Percentiles rank a stretch among this genome's conserved stretches.
These are phyloP conservation scores for Nysson spinosus DNA, from an alignment of 2,888 invertebrate species.

Conservation along the genomic window DNA sequence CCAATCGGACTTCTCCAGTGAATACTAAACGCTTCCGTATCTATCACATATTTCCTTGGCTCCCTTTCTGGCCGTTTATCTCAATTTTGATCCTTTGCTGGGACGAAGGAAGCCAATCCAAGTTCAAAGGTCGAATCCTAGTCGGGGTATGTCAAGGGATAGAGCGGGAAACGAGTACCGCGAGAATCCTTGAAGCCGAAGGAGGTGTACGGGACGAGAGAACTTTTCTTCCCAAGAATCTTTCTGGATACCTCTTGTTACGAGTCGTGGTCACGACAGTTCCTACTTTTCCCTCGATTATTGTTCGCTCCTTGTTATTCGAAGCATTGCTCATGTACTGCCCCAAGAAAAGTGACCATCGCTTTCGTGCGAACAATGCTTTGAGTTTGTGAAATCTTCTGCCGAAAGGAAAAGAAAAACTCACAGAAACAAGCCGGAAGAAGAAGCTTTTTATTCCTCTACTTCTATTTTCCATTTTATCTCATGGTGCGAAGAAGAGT, in stretches of 20 bases:
- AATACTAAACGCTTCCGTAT: constrained; percentile 29
- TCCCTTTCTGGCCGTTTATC: constrained; percentile 50
- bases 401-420: background rate
- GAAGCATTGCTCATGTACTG: constrained; percentile 20
- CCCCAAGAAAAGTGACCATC: background rate
- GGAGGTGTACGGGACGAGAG: constrained; percentile 23
- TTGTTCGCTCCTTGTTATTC: constrained; percentile 29
- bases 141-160: constrained; percentile 18
- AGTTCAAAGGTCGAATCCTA: constrained; percentile 39
- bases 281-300: constrained; percentile 31
- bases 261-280: constrained; percentile 36
- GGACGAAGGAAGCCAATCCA: constrained; percentile 27
- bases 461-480: too few species aligned
- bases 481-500: too few species aligned
- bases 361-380: background rate
- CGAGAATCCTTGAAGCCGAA: constrained; percentile 12
- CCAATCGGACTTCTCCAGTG: background rate
- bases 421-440: too few species aligned
- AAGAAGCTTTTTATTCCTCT: too few species aligned
- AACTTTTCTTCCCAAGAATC: constrained; percentile 35
- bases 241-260: constrained; percentile 28
- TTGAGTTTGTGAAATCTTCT: background rate
- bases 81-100: constrained; percentile 19
- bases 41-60: constrained; percentile 38
- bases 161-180: constrained; percentile 2